Percentiles rank a stretch among this genome's conserved stretches.
Conservation (phyloP, 2,113 vertebrate species). For the Melanostigma gelatinosum region DNA sequence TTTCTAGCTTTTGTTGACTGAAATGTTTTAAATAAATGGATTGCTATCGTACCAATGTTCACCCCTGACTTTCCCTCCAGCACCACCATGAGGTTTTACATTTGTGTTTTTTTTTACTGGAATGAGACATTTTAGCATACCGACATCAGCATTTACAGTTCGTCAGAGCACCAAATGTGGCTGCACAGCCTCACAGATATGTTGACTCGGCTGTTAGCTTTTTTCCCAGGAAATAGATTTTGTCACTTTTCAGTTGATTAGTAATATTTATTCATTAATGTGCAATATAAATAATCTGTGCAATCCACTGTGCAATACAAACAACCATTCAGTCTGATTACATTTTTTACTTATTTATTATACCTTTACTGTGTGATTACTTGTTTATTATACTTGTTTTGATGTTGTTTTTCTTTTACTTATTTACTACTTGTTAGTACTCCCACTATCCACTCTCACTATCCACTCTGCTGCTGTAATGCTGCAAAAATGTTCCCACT, state of each 20-base stretch:
- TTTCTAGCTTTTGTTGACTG: neutral
- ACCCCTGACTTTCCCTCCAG: neutral
- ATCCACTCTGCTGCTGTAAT: too few species aligned
- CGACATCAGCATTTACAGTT: neutral
- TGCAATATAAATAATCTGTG: too few species aligned
- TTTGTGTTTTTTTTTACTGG: neutral
- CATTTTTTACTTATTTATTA: too few species aligned
- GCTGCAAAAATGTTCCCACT: too few species aligned
- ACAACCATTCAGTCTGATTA: too few species aligned
- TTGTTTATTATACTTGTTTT: too few species aligned
- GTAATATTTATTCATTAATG: neutral
- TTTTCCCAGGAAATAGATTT: neutral
- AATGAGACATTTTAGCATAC: constrained; percentile 2
- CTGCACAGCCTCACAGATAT: neutral
- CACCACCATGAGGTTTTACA: neutral
- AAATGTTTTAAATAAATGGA: neutral
- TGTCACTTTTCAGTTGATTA: neutral
- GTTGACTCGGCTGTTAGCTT: neutral
- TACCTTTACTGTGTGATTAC: too few species aligned
- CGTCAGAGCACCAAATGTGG: neutral
- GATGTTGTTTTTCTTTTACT: too few species aligned
- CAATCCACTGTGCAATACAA: too few species aligned
- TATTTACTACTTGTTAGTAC: too few species aligned
- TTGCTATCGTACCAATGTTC: neutral
- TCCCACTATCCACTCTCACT: too few species aligned